phyloP scores from a whole-genome alignment of 2,113 vertebrate species.

The Eonycteris spelaea region DNA sequence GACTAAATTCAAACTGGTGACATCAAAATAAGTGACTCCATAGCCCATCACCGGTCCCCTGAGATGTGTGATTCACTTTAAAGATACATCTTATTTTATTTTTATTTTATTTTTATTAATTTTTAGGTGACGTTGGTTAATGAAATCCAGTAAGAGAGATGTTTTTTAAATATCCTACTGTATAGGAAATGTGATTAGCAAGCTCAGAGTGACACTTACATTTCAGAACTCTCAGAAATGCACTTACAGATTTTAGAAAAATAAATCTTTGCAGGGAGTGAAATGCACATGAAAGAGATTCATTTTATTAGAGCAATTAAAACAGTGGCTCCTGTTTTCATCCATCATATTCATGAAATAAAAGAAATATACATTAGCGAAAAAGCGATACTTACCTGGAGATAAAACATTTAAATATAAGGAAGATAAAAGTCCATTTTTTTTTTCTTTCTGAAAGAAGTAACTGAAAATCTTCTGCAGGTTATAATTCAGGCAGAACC shows the following conservation, averaged over 20 bases:
- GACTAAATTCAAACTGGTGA: conserved; percentile 31
- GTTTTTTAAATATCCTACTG: conserved; percentile 6
- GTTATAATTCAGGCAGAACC: conserved; percentile 69
- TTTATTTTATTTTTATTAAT: too few relatives aligned
- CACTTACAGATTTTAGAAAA: conserved; percentile 34
- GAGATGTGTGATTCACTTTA: conserved; percentile 9
- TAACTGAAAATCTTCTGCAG: conserved; percentile 52
- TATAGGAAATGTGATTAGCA: conserved; percentile 15
- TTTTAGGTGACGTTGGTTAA: too few relatives aligned
- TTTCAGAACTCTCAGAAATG: conserved; percentile 58
- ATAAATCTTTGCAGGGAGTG: conserved; percentile 32
- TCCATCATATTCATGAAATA: conserved; percentile 21
- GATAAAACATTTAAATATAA: conserved; percentile 49
- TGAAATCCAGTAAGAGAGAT: too few relatives aligned
- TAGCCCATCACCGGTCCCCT: neutral
- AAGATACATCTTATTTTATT: conserved; percentile 3
- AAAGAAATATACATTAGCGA: conserved; percentile 19
- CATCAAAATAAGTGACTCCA: conserved; percentile 31
- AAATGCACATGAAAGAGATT: conserved; percentile 57
- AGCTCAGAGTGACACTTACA: neutral
- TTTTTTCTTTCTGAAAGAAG: conserved; percentile 43
- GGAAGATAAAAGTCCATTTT: conserved; percentile 64
- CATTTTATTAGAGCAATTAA: conserved; percentile 73
- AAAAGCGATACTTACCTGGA: conserved; percentile 63
- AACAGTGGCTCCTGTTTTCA: conserved; percentile 53